These are phyloP conservation scores for Aleadryas rufinucha DNA, from an alignment of 2,113 vertebrate species.

Conservation along the genomic window DNA sequence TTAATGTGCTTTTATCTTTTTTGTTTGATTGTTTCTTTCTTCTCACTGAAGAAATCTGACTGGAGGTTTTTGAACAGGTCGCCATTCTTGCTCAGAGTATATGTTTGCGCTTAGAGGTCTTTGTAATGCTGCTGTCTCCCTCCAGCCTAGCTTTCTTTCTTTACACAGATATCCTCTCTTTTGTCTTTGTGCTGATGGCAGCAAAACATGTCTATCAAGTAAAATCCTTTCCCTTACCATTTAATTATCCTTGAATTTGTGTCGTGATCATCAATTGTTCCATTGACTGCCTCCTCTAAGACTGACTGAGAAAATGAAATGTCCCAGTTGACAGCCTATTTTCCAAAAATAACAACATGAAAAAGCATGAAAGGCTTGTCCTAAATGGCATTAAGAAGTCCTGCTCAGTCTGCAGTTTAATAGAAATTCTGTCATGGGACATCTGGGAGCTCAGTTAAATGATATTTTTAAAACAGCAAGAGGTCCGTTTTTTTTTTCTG, in stretches of 20 bases:
- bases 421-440: not conserved
- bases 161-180: not conserved
- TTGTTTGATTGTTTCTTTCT: not conserved
- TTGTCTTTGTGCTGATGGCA: not conserved
- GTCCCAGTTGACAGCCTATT: not conserved
- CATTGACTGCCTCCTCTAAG: not conserved
- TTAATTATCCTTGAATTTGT: constrained; percentile 3
- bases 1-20: not conserved
- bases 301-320: not conserved
- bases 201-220: not conserved
- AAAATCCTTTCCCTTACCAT: not conserved
- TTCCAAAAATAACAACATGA: not conserved
- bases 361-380: not conserved
- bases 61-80: not conserved
- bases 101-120: not conserved
- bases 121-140: not conserved
- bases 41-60: not conserved
- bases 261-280: not conserved
- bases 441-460: not conserved
- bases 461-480: not conserved
- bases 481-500: not conserved
- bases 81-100: not conserved
- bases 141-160: not conserved
- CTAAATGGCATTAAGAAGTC: not conserved
- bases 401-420: not conserved